A percentile compares a stretch with the other conserved stretches of the same genome.
Conservation (phyloP, 2,888 invertebrate genomes). For the Cremastinae sp. region DNA sequence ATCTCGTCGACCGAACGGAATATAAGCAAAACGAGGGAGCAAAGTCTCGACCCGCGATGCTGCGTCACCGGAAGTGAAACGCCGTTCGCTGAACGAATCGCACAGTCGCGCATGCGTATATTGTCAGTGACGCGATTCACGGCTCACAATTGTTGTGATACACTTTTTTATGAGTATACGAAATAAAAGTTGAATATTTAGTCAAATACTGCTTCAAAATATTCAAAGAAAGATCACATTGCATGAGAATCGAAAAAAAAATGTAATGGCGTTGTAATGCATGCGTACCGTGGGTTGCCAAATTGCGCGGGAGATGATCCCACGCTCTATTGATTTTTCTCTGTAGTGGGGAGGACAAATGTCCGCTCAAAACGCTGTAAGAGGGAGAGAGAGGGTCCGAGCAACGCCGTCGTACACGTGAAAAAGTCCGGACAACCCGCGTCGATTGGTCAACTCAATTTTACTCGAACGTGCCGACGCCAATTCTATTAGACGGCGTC, state of each 20-base stretch:
- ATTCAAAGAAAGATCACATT: not conserved
- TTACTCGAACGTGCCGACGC: constrained; percentile 48
- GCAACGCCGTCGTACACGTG: constrained; percentile 64
- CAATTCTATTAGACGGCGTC: constrained; percentile 63
- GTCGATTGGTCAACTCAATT: constrained; percentile 65
- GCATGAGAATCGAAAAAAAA: not conserved
- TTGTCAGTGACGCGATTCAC: not conserved
- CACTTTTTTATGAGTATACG: constrained; percentile 7
- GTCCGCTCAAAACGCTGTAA: constrained; percentile 37
- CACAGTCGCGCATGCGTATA: constrained; percentile 46
- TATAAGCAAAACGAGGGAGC: constrained; percentile 27
- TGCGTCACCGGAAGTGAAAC: constrained; percentile 55
- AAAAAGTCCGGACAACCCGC: constrained; percentile 58
- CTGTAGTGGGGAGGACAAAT: constrained; percentile 22
- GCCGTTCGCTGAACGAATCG: constrained; percentile 16
- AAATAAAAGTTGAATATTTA: not conserved
- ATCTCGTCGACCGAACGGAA: constrained; percentile 20
- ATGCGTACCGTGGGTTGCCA: constrained; percentile 42
- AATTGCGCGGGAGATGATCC: constrained; percentile 65
- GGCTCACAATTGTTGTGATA: not conserved
- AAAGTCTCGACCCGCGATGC: constrained; percentile 34
- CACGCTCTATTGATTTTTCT: constrained; percentile 71
- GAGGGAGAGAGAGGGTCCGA: constrained; percentile 62
- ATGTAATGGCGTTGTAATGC: not conserved
- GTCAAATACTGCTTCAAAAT: not conserved